Evolutionary conservation across 2,113 vertebrate genomes (phyloP), one percentile per base, ranked within the genome.

Genomic region (Scartelaos histophorus): DNA sequence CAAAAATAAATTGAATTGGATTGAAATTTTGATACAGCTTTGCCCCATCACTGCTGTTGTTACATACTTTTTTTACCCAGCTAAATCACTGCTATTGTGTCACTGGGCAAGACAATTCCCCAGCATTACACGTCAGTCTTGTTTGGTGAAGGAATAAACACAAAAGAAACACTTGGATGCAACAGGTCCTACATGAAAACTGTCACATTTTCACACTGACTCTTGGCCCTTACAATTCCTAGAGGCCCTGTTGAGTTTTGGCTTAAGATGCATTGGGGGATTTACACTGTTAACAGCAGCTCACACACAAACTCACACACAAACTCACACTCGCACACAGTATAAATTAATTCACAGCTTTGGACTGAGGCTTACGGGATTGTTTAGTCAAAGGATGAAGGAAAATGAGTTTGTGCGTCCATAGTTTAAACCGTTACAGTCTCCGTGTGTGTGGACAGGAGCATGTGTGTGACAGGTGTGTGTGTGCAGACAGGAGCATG

Each of bases 341-440:
- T 24, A 54, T 46, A 46, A 74, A 85, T 82, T 75, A 82, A 70
- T 76, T 74, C 68, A 11, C 57, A 24, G 47, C 57, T 16, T 43
- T 58, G 78, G 83, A 72, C 70, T 53, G 24, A 66, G 16, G 51
- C 73, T 83, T 78, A 90, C 79, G 73, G 73, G 79, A 84, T 78
- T 80, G 83, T 80, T 75, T 72, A 67, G 75, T 78, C 65, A 76
- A 12, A 76, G 71, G 84, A 47, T 66, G 71, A 38, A 78, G 11
- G 7, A 43, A 73, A 74, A 80, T 80, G 19, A 68, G 17, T 57
- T 71, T 53, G 66, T 66, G 74, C 82, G 68, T 43, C 47, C 15
- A 22, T 7, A 62, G 47, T 67, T 76, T 79, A 81, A 58, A 25
- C 22, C 22, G 5, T n/a, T 80, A 73, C 73, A 75, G 75, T 75